phyloP scores from a whole-genome alignment of 2,888 invertebrate genomes.

The Tridacna gigas region DNA sequence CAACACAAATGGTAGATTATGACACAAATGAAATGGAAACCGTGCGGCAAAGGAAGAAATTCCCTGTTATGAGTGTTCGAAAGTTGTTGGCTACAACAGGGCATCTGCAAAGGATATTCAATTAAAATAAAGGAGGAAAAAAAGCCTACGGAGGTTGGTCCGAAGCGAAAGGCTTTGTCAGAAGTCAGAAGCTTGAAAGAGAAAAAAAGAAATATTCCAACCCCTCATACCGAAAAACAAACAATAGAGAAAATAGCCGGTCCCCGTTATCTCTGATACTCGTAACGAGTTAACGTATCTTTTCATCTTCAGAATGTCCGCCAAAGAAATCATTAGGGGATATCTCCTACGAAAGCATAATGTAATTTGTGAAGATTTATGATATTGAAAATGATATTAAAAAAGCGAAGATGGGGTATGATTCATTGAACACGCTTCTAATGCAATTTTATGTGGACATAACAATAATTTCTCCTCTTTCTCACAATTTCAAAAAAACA shows the following conservation, averaged over 20 bases:
- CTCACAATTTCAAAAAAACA: conserved; percentile 20
- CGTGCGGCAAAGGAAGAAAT: no score
- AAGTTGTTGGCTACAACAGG: no score
- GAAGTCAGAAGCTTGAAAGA: no score
- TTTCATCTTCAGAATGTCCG: conserved; percentile 24
- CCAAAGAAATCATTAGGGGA: conserved; percentile 36
- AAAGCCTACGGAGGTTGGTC: no score
- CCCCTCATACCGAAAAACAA: not conserved
- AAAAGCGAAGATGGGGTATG: conserved; percentile 48
- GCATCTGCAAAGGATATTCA: no score
- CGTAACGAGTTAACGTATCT: conserved; percentile 26
- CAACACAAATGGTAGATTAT: no score
- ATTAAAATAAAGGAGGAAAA: no score
- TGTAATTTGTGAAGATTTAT: conserved; percentile 53
- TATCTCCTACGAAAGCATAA: conserved; percentile 27
- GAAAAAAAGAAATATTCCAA: no score
- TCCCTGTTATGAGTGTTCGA: no score
- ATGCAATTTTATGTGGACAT: conserved; percentile 34
- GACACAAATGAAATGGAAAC: no score
- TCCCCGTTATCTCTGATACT: conserved; percentile 4
- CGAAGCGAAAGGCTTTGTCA: no score
- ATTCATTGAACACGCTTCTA: conserved; percentile 48
- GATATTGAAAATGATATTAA: conserved; percentile 42
- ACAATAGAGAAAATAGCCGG: not conserved
- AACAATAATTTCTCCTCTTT: conserved; percentile 24